Percentiles rank a stretch among this genome's conserved stretches.
These are phyloP conservation scores for Pectinophora gossypiella DNA, from an alignment of 1,140 invertebrate species.

Conservation along the genomic window DNA sequence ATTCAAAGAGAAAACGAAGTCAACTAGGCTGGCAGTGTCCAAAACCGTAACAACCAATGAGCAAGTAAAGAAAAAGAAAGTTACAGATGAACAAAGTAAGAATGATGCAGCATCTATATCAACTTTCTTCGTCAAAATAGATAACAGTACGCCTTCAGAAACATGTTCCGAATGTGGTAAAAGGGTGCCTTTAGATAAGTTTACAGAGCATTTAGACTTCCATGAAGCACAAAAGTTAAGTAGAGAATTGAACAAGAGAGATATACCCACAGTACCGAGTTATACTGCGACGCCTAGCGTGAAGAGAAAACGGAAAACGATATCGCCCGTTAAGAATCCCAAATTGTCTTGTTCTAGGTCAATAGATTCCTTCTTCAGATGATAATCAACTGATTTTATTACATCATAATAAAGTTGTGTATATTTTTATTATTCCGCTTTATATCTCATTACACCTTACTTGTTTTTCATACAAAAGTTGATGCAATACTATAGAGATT, in stretches of 20 bases:
- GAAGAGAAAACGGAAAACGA: slow-evolving; percentile 54
- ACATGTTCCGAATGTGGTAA: slow-evolving; percentile 80
- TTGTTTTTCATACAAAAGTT: no score
- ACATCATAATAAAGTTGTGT: no score
- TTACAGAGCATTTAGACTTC: slow-evolving; percentile 81
- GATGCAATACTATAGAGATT: no score
- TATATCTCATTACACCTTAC: no score
- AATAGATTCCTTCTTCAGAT: slow-evolving; percentile 57
- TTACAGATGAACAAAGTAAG: slow-evolving; percentile 20
- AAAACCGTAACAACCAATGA: no score
- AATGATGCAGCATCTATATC: slow-evolving; percentile 34
- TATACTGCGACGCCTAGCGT: slow-evolving; percentile 20
- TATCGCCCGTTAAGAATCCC: slow-evolving; percentile 46
- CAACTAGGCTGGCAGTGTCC: slow-evolving; percentile 18
- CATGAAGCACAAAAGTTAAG: slow-evolving; percentile 83
- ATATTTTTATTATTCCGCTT: no score
- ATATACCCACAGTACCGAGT: slow-evolving; percentile 3
- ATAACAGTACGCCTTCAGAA: slow-evolving; percentile 50
- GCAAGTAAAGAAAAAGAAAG: slow-evolving; percentile 20
- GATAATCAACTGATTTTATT: no score
- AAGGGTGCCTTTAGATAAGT: slow-evolving; percentile 75
- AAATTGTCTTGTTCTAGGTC: slow-evolving; percentile 54
- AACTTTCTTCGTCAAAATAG: slow-evolving; percentile 52
- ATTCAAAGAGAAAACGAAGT: slow-evolving; percentile 23
- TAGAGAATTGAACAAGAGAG: slow-evolving; percentile 54